Evolutionary conservation across 2,888 invertebrate genomes (phyloP), one percentile per base, ranked within the genome.

Genomic region (Heterodera filipjevi): DNA sequence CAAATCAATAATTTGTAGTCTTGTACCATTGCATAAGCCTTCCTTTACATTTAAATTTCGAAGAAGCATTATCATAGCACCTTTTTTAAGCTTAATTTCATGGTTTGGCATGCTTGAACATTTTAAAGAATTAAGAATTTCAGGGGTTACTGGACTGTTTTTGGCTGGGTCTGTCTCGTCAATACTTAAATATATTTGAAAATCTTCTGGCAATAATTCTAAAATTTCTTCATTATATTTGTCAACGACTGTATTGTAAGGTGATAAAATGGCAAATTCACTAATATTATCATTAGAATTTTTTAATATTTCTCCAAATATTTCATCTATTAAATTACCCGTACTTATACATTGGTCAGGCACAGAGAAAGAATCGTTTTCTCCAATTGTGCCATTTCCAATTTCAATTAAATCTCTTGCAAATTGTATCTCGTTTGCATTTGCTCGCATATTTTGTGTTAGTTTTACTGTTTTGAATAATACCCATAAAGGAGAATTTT

Each of bases 1-100:
- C 19, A 83, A 44, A 19, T 79, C 70, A 16, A 46, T 66, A 3
- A 83, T 76, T 19, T 74, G 39, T n/a, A 84, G 35, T 33, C 79
- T 35, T 3, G 83, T 82, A 8, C 83, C 83, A 82, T 83, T 83
- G 68, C 83, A 83, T 14, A 83, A 27, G 3, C 83, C 83, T 85
- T 83, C 39, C 39, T 39, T 39, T 39, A 39, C 39, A 39, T 39
- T 39, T 39, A 39, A 39, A 39, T 39, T 39, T n/a, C 79, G 30
- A 14, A 83, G 39, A 1, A 83, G 22, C 68, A 85, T 83, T 1
- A 83, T 80, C 22, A 76, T 77, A 27, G 78, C 27, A 59, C 77
- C 70, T 27, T 35, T 66, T 70, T 79, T 79, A 22, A 83, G 44
- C 10, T 66, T 68, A n/a, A 39, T 82, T 64, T 66, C 53, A 32